Evolutionary conservation across 1,140 invertebrate species (phyloP).

Genomic region (Planococcus citri): DNA sequence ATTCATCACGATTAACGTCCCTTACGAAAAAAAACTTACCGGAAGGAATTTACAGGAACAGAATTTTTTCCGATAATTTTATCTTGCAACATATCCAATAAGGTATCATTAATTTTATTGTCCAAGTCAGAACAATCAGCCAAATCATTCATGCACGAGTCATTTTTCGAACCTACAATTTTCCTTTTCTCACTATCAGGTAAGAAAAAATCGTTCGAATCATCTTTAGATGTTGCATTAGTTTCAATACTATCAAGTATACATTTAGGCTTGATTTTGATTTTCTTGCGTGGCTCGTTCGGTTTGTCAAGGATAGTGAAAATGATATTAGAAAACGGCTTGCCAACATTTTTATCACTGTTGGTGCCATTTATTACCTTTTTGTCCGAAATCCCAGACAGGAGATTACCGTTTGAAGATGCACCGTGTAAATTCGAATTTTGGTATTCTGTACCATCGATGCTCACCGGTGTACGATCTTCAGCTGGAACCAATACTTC

Average conservation of each 20-base stretch:
- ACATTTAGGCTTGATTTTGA: too few relatives aligned
- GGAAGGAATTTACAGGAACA: not conserved
- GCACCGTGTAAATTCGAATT: not conserved
- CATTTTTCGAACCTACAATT: not conserved
- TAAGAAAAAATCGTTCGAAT: not conserved
- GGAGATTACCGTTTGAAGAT: too few relatives aligned
- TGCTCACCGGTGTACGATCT: not conserved
- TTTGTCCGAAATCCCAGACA: too few relatives aligned
- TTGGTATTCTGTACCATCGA: not conserved
- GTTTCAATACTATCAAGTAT: not conserved
- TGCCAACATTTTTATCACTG: too few relatives aligned
- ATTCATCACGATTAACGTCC: not conserved
- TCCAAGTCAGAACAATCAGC: not conserved
- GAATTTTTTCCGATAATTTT: not conserved
- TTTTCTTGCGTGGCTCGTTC: too few relatives aligned
- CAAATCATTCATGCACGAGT: not conserved
- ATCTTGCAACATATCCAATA: slow-evolving; percentile 8
- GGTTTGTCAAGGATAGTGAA: too few relatives aligned
- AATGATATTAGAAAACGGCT: too few relatives aligned
- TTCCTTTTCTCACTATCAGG: not conserved
- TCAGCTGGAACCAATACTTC: not conserved
- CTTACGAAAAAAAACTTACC: not conserved
- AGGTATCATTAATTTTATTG: not conserved
- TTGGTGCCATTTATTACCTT: too few relatives aligned
- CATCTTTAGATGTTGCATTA: not conserved